Base-by-base conservation (phyloP, 2,797 vertebrate genomes). In the Artibeus lituratus region DNA sequence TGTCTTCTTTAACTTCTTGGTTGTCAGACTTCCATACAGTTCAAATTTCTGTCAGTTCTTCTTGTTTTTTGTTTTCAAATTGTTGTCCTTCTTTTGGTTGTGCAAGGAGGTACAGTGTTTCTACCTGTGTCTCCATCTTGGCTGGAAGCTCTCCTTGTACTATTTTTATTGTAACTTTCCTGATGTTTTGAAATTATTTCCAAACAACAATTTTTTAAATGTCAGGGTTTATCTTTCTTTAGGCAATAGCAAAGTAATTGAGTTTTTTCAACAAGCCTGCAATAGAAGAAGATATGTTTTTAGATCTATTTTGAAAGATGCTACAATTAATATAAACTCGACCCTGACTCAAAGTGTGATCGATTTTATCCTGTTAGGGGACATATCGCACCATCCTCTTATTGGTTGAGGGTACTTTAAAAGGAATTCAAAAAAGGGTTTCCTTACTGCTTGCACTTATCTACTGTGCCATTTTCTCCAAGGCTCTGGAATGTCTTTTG, bases 171-270 rank as follows among this genome's bases (percentile, higher is more conserved):
- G 44, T 8, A 76, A 51, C 51, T 87, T 89, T 86, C 78, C 42
- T 72, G 8, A 80, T 44, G 74, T 26, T 88, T 90, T 90, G 72
- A 96, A 81, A 59, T 96, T 70, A 91, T 4, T 87, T 84, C 10
- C 72, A 69, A 91, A 70, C 47, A 87, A 76, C 88, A 86, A 44
- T 1, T 26, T 72, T 73, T 19, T 73, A 72, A 42, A 44, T 59
- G 59, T 57, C 83, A 70, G 55, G 29, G 57, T 73, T 90, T 94
- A 10, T 77, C 47, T 87, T 93, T 81, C 94, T 86, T 42, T 15
- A 89, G 74, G 74, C 83, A 86, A 5, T 80, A 93, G 59, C 67
- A 83, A 91, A 87, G 65, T 82, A 84, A 93, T 73, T 67, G 78
- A 91, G 42, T 70, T 96, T 95, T 95, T 92, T 42, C 80, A 85